These are phyloP conservation scores for Drosophila setifemur DNA, from an alignment of 1,140 invertebrate species.

Conservation along the genomic window DNA sequence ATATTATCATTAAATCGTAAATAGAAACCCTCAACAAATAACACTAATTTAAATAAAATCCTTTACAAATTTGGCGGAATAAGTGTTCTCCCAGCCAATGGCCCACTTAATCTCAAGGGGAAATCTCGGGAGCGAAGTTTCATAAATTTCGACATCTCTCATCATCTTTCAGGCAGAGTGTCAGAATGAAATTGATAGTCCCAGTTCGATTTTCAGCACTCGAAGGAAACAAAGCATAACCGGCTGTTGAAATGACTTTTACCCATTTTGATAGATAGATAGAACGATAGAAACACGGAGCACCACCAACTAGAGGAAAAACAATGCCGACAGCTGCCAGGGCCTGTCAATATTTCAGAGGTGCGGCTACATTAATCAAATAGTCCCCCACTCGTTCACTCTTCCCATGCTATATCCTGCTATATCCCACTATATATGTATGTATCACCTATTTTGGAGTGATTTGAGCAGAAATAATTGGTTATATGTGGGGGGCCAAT, in stretches of 20 bases:
- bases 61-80: background rate
- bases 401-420: background rate
- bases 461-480: slow-evolving; percentile 68
- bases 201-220: slow-evolving; percentile 38
- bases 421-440: slow-evolving; percentile 19
- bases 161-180: slow-evolving; percentile 38
- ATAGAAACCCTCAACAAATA: background rate
- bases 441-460: no score
- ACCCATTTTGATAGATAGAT: slow-evolving; percentile 61
- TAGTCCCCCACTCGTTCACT: background rate
- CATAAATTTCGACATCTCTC: slow-evolving; percentile 17
- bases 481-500: slow-evolving; percentile 18
- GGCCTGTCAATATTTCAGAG: slow-evolving; percentile 67
- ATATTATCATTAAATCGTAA: no score
- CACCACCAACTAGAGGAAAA: slow-evolving; percentile 23
- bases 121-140: background rate
- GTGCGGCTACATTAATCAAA: slow-evolving; percentile 69
- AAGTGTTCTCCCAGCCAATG: background rate
- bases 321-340: slow-evolving; percentile 48
- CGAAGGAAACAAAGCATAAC: slow-evolving; percentile 24
- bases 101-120: background rate
- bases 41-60: background rate
- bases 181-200: slow-evolving; percentile 64
- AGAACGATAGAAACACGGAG: slow-evolving; percentile 16
- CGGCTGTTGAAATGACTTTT: slow-evolving; percentile 66